Evolutionary conservation across 2,797 vertebrate species (phyloP).

Genomic region (Botia almorhae): DNA sequence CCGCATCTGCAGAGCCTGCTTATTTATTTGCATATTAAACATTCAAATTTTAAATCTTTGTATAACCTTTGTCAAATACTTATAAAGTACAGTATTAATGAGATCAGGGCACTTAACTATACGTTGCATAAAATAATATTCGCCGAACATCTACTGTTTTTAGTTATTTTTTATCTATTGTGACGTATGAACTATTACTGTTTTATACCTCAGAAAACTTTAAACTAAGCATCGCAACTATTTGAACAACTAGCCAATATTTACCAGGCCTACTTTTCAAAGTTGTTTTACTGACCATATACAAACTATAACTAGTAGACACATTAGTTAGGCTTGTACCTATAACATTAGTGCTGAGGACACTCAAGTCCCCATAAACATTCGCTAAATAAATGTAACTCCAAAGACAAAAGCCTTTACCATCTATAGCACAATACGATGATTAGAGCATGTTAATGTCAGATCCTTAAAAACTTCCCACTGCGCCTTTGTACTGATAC

Average conservation of each 20-base stretch:
- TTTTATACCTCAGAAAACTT: background rate
- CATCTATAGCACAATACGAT: constrained; percentile 29
- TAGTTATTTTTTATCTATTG: background rate
- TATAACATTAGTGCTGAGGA: background rate
- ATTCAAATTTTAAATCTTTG: background rate
- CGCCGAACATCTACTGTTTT: background rate
- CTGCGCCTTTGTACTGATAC: constrained; percentile 39
- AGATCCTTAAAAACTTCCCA: constrained; percentile 38
- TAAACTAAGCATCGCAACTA: background rate
- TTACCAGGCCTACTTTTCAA: background rate
- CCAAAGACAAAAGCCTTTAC: constrained; percentile 23
- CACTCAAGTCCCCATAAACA: background rate
- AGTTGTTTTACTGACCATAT: background rate
- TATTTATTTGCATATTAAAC: background rate
- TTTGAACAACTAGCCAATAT: background rate
- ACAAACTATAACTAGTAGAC: background rate
- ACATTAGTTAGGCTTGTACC: background rate
- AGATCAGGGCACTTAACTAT: background rate
- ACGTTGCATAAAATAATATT: background rate
- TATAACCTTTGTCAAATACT: background rate
- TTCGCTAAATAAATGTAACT: constrained; percentile 36
- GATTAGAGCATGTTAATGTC: constrained; percentile 50
- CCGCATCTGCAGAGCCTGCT: constrained; percentile 29
- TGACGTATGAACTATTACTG: background rate
- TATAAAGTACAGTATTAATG: background rate